Conservation (phyloP, 2,888 invertebrate species). For the Acleris emargana region DNA sequence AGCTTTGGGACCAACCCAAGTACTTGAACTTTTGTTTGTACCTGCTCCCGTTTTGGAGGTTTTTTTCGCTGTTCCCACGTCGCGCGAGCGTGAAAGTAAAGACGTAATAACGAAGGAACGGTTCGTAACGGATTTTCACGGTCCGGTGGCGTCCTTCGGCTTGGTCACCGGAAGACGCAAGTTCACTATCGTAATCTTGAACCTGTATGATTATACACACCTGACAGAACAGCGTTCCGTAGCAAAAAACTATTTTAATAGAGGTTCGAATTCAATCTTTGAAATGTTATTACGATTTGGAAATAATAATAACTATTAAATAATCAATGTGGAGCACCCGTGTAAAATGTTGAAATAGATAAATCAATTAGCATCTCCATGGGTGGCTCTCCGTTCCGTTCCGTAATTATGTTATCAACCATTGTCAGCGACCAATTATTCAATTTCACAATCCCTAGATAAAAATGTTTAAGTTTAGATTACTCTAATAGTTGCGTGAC, state of each 20-base stretch:
- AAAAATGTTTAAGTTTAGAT: constrained; percentile 26
- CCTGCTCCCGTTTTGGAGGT: constrained; percentile 5
- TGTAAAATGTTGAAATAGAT: constrained; percentile 46
- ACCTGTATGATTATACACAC: constrained; percentile 24
- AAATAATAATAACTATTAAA: neutral
- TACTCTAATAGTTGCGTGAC: constrained; percentile 32
- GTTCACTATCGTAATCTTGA: constrained; percentile 47
- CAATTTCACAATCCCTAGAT: constrained; percentile 41
- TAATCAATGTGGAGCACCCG: neutral
- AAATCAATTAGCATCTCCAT: constrained; percentile 57
- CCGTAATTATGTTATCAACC: constrained; percentile 54
- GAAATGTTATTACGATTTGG: neutral
- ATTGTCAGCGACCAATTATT: constrained; percentile 47
- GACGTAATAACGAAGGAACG: constrained; percentile 28
- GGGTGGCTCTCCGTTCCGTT: constrained; percentile 51
- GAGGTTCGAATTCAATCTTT: constrained; percentile 3
- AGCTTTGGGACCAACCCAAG: constrained; percentile 39
- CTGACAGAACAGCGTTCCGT: constrained; percentile 21
- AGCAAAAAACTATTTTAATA: neutral
- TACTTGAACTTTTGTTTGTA: constrained; percentile 35
- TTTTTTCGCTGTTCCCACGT: constrained; percentile 32
- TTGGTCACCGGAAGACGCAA: constrained; percentile 63
- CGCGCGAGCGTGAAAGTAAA: constrained; percentile 31
- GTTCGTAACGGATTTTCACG: constrained; percentile 76
- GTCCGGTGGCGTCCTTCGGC: constrained; percentile 65